phyloP scores from a whole-genome alignment of 2,797 vertebrate genomes.

The Protosalanx chinensis region DNA sequence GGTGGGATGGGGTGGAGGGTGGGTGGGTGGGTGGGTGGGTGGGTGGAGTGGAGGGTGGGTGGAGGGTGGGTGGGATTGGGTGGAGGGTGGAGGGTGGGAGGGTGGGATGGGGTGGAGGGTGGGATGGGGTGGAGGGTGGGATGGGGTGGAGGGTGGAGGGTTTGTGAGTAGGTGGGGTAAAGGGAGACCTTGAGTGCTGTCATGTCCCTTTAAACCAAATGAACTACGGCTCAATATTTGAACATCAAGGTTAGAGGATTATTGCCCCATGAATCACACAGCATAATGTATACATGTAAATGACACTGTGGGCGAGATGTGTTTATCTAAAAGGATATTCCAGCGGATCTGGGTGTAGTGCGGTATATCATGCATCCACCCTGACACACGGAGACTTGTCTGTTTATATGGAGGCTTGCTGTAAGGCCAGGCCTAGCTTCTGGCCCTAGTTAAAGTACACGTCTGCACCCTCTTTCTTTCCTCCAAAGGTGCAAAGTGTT shows the following conservation, averaged over 20 bases:
- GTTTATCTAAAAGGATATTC: background rate
- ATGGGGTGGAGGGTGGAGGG: background rate
- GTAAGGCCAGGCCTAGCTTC: background rate
- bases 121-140: background rate
- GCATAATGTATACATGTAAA: background rate
- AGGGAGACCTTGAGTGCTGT: background rate
- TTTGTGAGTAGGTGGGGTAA: too few relatives aligned
- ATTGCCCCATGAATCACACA: slow-evolving; percentile 2
- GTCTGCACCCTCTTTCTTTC: background rate
- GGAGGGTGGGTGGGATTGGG: background rate
- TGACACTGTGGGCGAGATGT: slow-evolving; percentile 3
- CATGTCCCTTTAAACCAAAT: slow-evolving; percentile 12
- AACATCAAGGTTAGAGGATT: background rate
- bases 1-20: slow-evolving; percentile 14
- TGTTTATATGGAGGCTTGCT: background rate
- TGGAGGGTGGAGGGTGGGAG: background rate
- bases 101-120: background rate
- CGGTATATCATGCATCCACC: background rate
- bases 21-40: background rate
- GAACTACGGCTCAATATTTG: background rate
- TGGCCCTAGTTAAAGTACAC: background rate
- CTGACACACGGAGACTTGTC: background rate
- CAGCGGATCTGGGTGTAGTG: background rate
- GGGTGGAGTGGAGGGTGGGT: background rate
- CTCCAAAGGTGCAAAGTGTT: background rate